Conservation (phyloP, 2,888 invertebrate species). For the Nephrotoma guestfalica region DNA sequence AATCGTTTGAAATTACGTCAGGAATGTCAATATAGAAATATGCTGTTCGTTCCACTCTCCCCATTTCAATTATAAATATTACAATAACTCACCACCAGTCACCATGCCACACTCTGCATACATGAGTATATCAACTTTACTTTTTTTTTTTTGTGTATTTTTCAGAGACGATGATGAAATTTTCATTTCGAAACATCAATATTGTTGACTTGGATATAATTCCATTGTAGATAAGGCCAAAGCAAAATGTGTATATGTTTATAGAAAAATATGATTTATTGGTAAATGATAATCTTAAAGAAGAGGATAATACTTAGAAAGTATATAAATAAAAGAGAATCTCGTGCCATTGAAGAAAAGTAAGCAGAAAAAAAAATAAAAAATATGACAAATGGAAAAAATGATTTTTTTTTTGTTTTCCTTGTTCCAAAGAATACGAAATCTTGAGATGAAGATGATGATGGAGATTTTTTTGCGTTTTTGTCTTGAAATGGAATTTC, state of each 20-base stretch:
- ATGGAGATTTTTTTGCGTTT: not conserved
- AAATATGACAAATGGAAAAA: not conserved
- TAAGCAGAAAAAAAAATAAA: not conserved
- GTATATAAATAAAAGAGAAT: not conserved
- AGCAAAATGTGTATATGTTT: not conserved
- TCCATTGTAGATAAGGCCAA: not conserved
- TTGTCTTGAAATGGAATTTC: not conserved
- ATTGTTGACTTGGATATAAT: not conserved
- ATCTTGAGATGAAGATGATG: not conserved
- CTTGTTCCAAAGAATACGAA: not conserved
- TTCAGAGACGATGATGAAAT: not conserved
- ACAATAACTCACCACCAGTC: not conserved
- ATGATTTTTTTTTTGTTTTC: not conserved
- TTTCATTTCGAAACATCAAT: not conserved
- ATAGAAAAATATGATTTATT: not conserved
- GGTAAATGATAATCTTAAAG: not conserved
- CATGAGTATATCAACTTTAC: not conserved
- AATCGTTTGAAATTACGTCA: not conserved
- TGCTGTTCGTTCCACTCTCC: too few species aligned
- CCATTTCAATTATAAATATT: not conserved
- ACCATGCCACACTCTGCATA: not conserved
- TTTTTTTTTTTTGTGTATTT: not conserved
- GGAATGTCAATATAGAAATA: not conserved
- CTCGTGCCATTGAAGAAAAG: not conserved
- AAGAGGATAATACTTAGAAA: not conserved